Evolutionary conservation across 2,797 vertebrate species (phyloP), one percentile per base, ranked within the genome.

Genomic region (Chelidonichthys spinosus): DNA sequence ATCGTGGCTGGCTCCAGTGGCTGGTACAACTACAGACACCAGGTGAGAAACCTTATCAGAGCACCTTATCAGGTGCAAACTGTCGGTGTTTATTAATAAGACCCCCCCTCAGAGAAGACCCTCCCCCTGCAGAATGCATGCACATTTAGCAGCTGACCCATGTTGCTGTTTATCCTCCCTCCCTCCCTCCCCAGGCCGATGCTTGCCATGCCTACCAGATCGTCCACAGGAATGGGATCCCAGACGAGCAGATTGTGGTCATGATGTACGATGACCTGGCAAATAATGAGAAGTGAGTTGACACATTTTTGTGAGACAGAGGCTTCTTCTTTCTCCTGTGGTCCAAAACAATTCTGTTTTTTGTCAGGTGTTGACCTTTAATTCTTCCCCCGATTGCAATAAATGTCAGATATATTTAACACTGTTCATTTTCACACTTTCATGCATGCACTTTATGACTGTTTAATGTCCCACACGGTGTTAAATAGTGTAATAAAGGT

Each of bases 211-310:
- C 98, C 0, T 99, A 99, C 84, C 98, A 99, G 93, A 99, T 99
- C 1, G 96, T 98, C 2, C 97, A 95, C 89, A 93, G 85, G 17
- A 98, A 99, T 2, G 98, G 98, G n/a, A 93, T 99, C 81, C 98
- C 98, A 0, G 98, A 99, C 4, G 96, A 99, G 87, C 97, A 97
- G 91, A 96, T 99, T 6, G 67, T 99, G 17, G 95, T 99, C 42
- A 99, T 99, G 98, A 99, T 99, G 98, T 99, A 96, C 0, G 98
- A 99, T 17, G 98, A 99, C 88, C 95, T 99, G 70, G 97, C 97
- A 52, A 33, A 94, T 4, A 95, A 86, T 18, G 80, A 93, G 0
- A 71, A 95, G 98, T 99, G 91, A 98, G 98, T 97, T 61, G 9
- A n/a, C 35, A 5, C 2, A 14, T 59, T 5, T 59, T 13, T 52